Evolutionary conservation across 2,888 invertebrate species (phyloP).

Genomic region (Drosophila subquinaria): DNA sequence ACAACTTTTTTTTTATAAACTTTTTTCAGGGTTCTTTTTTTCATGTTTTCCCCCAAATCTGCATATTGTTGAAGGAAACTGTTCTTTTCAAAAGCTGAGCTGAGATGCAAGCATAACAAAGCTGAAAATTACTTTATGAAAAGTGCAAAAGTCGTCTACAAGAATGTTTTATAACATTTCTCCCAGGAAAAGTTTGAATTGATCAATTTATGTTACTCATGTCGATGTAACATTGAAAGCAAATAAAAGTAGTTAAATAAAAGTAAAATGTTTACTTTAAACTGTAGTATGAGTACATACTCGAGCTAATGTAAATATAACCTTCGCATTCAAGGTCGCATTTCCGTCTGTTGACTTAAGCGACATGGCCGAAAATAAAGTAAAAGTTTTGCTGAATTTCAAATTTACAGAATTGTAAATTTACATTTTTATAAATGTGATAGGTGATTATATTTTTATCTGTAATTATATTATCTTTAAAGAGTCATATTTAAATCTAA

Average conservation of each 20-base stretch:
- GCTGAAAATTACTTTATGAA: conserved; percentile 22
- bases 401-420: no score
- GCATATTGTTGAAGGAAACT: conserved; percentile 5
- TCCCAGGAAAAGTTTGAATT: no score
- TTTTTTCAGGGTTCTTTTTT: conserved; percentile 6
- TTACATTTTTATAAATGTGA: not conserved
- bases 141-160: conserved; percentile 42
- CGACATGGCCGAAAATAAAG: no score
- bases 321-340: not conserved
- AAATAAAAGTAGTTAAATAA: conserved; percentile 2
- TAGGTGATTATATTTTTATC: not conserved
- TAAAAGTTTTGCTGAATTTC: no score
- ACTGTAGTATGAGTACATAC: not conserved
- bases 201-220: no score
- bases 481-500: not conserved
- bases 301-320: not conserved
- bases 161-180: conserved; percentile 34
- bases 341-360: not conserved
- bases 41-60: not conserved
- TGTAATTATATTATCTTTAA: not conserved
- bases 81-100: conserved; percentile 1
- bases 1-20: conserved; percentile 18
- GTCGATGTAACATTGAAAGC: conserved; percentile 9
- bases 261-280: not conserved
- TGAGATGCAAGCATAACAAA: conserved; percentile 13